Evolutionary conservation across 2,888 invertebrate species (phyloP).

Genomic region (Hanleya hanleyi): DNA sequence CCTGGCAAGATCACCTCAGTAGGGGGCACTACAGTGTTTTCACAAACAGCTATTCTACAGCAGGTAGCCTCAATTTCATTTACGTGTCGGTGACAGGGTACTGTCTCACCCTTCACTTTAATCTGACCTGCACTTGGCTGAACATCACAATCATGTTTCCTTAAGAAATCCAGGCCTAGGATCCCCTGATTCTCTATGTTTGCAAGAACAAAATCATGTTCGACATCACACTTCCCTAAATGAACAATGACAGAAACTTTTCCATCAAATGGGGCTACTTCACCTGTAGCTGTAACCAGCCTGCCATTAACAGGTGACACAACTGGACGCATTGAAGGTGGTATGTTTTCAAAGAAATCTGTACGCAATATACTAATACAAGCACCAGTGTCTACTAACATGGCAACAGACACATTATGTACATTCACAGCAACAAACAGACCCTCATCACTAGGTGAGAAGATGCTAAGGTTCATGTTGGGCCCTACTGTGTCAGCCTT

Average conservation of each 20-base stretch:
- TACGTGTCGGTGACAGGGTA: neutral
- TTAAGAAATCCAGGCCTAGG: neutral
- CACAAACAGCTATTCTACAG: neutral
- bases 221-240: neutral
- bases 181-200: neutral
- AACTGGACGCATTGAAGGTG: neutral
- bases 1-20: neutral
- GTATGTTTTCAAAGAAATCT: neutral
- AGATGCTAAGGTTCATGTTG: neutral
- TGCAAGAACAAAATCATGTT: neutral
- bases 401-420: conserved; percentile 9
- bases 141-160: neutral
- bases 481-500: conserved; percentile 13
- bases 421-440: conserved; percentile 13
- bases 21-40: neutral
- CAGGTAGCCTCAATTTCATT: neutral
- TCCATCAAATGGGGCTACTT: neutral
- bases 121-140: neutral
- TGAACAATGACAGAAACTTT: neutral
- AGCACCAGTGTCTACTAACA: conserved; percentile 22
- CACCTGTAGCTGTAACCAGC: neutral
- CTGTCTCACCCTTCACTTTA: neutral
- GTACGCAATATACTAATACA: conserved; percentile 9
- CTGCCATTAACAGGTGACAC: neutral
- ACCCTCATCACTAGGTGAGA: conserved; percentile 6